Percentiles rank a stretch among this genome's conserved stretches.
Conservation (phyloP, 2,797 vertebrate species). For the Pangasius sanitwongsei region DNA sequence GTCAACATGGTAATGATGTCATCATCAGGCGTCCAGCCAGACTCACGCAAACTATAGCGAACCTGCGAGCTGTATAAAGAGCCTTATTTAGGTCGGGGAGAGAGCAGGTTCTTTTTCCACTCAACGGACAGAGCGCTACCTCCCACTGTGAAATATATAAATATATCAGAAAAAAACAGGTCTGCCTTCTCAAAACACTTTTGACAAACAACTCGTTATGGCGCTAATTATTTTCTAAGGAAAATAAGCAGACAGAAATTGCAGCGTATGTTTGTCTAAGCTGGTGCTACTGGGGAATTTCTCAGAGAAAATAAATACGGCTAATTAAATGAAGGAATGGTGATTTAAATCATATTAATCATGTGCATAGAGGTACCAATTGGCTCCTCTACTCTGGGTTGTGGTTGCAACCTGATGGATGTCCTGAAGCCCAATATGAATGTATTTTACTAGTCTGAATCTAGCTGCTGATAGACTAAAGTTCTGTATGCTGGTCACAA, state of each 20-base stretch:
- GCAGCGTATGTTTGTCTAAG: conserved; percentile 73
- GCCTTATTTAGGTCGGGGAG: conserved; percentile 75
- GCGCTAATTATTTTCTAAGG: conserved; percentile 60
- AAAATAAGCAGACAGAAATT: conserved; percentile 78
- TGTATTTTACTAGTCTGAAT: background rate
- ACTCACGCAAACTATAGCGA: conserved; percentile 71
- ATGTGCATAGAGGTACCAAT: conserved; percentile 8
- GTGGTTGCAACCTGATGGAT: background rate
- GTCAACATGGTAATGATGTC: conserved; percentile 79
- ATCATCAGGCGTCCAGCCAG: conserved; percentile 67
- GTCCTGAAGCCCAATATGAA: background rate
- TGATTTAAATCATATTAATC: conserved; percentile 46
- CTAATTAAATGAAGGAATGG: conserved; percentile 55
- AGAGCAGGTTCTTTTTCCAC: conserved; percentile 72
- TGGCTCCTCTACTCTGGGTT: background rate
- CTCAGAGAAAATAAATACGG: conserved; percentile 44
- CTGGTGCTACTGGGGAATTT: conserved; percentile 51
- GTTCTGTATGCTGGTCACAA: background rate
- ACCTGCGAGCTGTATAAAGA: conserved; percentile 74
- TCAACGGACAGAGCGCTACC: conserved; percentile 69
- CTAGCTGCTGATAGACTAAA: background rate
- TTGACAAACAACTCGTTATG: conserved; percentile 58
- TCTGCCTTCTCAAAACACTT: conserved; percentile 76
- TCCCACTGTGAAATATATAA: conserved; percentile 69
- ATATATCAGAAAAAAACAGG: conserved; percentile 45